Evolutionary conservation across 2,888 invertebrate species (phyloP).

Genomic region (Trachelus tabidus): DNA sequence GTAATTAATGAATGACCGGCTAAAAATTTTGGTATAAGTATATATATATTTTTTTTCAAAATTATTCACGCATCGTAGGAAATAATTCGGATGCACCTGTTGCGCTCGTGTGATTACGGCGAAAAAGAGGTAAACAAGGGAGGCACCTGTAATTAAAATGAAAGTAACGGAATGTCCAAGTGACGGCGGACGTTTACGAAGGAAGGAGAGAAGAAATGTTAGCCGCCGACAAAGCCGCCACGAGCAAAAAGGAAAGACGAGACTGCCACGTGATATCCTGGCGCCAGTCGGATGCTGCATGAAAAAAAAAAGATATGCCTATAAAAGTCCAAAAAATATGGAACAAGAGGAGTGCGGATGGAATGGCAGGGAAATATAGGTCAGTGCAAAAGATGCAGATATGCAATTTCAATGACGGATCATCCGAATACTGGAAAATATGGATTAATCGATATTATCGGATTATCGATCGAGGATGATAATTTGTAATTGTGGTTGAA

Average conservation of each 20-base stretch:
- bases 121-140: neutral
- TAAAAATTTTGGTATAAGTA: neutral
- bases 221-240: neutral
- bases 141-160: neutral
- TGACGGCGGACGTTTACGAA: neutral
- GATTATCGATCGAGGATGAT: too few species aligned
- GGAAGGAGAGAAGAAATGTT: conserved; percentile 4
- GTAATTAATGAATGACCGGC: neutral
- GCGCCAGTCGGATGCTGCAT: conserved; percentile 33
- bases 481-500: too few species aligned
- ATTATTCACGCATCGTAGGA: neutral
- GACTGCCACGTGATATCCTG: conserved; percentile 25
- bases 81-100: neutral
- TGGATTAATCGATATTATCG: neutral
- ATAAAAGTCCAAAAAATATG: neutral
- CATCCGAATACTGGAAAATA: neutral
- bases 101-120: neutral
- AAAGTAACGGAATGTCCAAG: neutral
- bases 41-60: neutral
- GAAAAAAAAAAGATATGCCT: conserved; percentile 23
- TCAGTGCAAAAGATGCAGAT: neutral
- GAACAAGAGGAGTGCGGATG: neutral
- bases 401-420: neutral
- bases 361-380: neutral
- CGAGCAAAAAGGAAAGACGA: neutral